These are phyloP conservation scores for Cyphomyrus discorhynchus DNA, from an alignment of 2,113 vertebrate genomes.

Conservation along the genomic window DNA sequence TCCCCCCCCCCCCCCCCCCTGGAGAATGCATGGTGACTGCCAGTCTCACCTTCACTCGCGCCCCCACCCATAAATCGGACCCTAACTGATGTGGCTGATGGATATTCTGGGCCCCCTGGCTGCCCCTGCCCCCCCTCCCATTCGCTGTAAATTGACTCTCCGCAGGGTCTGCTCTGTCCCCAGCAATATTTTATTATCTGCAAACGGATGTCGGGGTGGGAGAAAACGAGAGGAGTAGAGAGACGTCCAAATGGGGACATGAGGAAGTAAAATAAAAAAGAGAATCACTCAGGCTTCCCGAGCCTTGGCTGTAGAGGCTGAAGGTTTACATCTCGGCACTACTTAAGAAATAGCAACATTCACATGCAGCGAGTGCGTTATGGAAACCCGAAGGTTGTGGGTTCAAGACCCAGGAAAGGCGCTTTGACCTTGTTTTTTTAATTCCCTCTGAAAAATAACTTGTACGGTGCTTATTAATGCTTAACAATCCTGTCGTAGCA, in stretches of 20 bases:
- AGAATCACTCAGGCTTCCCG: not conserved
- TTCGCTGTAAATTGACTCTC: slow-evolving; percentile 13
- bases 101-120: not conserved
- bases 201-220: not conserved
- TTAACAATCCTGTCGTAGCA: not conserved
- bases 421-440: not conserved
- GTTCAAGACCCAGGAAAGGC: not conserved
- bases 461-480: not conserved
- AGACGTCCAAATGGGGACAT: not conserved
- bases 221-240: not conserved
- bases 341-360: not conserved
- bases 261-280: not conserved
- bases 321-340: not conserved
- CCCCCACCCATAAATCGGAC: not conserved
- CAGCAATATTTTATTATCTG: not conserved
- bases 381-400: not conserved
- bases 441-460: not conserved
- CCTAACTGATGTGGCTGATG: not conserved
- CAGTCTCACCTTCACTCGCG: slow-evolving; percentile 5
- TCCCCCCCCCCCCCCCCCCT: not conserved
- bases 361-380: not conserved
- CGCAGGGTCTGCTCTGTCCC: not conserved
- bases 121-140: not conserved
- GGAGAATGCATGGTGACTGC: not conserved
- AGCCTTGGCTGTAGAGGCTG: not conserved